These are phyloP conservation scores for Potamarius usumacintae DNA, from an alignment of 2,113 vertebrate genomes.

Conservation along the genomic window DNA sequence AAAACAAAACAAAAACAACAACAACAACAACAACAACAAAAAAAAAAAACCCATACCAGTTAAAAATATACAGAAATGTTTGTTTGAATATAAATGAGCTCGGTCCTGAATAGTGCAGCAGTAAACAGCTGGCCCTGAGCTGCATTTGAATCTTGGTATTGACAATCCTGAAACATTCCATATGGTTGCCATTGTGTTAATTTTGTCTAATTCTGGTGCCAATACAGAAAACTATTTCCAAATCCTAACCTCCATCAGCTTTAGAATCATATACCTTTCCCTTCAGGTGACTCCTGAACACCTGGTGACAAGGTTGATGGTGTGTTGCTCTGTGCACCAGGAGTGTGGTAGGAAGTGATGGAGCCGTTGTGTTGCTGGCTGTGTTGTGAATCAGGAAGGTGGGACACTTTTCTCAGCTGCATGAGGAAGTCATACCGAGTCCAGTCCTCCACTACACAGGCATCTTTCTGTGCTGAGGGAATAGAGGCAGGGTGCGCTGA, in stretches of 20 bases:
- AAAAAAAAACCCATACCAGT: background rate
- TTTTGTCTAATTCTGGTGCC: background rate
- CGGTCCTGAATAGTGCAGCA: background rate
- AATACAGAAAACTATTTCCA: background rate
- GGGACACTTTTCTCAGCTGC: conserved; percentile 65
- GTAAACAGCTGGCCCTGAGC: background rate
- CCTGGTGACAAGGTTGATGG: conserved; percentile 70
- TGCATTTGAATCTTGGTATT: background rate
- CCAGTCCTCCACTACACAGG: conserved; percentile 65
- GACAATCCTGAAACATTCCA: background rate
- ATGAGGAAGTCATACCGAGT: conserved; percentile 68
- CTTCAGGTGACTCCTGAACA: conserved; percentile 65
- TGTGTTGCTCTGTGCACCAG: conserved; percentile 58
- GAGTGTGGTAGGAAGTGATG: conserved; percentile 41
- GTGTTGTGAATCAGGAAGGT: conserved; percentile 55
- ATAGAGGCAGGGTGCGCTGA: conserved; percentile 12
- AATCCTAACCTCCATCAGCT: background rate
- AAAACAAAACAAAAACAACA: too few relatives aligned
- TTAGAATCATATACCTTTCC: conserved; percentile 59
- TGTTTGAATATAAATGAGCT: background rate
- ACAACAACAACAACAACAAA: background rate
- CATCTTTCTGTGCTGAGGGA: conserved; percentile 64
- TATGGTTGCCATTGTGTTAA: background rate
- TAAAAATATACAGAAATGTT: background rate
- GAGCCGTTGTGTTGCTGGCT: conserved; percentile 63